Evolutionary conservation across 2,113 vertebrate species (phyloP), one percentile per base, ranked within the genome.

Genomic region (Paralichthys olivaceus): DNA sequence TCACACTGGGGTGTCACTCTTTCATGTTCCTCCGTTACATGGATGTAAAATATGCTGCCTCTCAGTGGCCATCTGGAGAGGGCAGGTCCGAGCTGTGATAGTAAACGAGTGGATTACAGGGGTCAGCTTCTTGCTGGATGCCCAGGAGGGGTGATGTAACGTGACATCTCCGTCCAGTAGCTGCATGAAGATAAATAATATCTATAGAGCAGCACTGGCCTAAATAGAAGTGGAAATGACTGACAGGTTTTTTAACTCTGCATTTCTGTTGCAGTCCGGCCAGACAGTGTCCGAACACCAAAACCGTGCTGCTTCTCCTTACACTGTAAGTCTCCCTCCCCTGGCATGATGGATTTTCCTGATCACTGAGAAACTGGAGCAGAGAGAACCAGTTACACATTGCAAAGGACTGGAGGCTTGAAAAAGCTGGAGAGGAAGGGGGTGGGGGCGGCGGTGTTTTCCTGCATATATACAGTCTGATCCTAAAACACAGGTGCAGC

Each of bases 401-500:
- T 19, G 45, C 19, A 53, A 53, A 45, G 54, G 72, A 72, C 68
- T 62, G 60, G 69, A 86, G 81, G 59, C 71, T 81, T 12, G 37
- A 61, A 67, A 87, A 85, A 29, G 66, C 72, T 76, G 26, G 32
- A 75, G 70, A 67, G 57, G 62, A 67, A 45, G 40, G 34, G 54
- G 28, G 59, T 70, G 25, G 28, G 2, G 25, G 53, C 3, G 69
- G 69, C 60, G 80, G 89, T 85, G 81, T 85, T 90, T 87, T 82
- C 75, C 84, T 82, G 82, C 81, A 77, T 85, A 47, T 47, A 47
- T 47, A 85, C 77, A 85, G 88, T 69, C 82, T 89, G 84, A 92
- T 90, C 80, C 84, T 89, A 84, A 91, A 91, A 87, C 90, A 90
- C 91, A 93, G 92, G 91, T 93, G 92, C 91, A 90, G 84, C 77